phyloP scores from a whole-genome alignment of 2,113 vertebrate species.

The Ahaetulla prasina region DNA sequence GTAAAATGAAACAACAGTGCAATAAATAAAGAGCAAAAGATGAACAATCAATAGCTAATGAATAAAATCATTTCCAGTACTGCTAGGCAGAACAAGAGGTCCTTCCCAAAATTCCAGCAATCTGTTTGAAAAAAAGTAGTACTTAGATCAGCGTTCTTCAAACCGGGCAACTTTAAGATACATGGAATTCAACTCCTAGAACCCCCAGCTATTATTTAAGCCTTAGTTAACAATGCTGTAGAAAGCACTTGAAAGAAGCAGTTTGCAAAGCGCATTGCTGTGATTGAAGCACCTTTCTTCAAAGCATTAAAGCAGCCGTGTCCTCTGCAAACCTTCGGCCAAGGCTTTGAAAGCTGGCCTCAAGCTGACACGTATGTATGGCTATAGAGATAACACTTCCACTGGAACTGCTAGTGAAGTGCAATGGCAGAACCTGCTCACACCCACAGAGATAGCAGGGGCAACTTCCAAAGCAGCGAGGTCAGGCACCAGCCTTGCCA shows the following conservation, averaged over 20 bases:
- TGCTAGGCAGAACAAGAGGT: not conserved
- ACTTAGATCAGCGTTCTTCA: not conserved
- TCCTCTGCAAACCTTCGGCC: not conserved
- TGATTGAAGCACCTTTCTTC: not conserved
- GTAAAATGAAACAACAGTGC: not conserved
- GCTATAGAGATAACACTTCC: not conserved
- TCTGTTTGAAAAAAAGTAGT: not conserved
- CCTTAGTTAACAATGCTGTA: not conserved
- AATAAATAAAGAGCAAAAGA: not conserved
- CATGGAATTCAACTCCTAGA: not conserved
- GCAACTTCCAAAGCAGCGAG: not conserved
- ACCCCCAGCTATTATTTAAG: not conserved
- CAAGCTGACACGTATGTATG: not conserved
- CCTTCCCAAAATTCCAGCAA: not conserved
- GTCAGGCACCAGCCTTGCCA: not conserved
- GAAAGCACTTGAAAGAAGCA: not conserved
- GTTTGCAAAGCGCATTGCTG: not conserved
- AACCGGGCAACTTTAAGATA: not conserved
- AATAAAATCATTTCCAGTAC: not conserved
- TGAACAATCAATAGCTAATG: not conserved
- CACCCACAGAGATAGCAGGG: not conserved
- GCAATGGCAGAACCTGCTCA: not conserved
- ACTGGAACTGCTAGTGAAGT: not conserved
- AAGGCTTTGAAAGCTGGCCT: not conserved
- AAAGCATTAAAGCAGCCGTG: not conserved